These are phyloP conservation scores for Notothenia coriiceps DNA, from an alignment of 2,113 vertebrate species.

Conservation along the genomic window DNA sequence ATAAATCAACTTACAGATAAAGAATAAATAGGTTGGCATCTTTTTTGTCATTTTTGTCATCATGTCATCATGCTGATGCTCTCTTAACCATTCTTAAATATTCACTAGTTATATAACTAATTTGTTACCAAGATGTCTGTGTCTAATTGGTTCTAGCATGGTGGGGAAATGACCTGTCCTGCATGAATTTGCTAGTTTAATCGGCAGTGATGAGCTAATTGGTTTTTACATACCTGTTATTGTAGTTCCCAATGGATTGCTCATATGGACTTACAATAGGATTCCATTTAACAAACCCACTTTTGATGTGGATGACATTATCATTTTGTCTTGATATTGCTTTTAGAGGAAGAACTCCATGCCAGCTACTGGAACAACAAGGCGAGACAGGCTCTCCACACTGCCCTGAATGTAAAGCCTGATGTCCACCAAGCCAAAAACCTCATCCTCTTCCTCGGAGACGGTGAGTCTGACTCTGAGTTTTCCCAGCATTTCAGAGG, in stretches of 20 bases:
- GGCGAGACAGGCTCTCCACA: constrained; percentile 70
- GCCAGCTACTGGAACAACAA: constrained; percentile 84
- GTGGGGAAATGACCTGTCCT: background rate
- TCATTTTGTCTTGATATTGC: constrained; percentile 1
- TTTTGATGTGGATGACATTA: background rate
- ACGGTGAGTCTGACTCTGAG: constrained; percentile 78
- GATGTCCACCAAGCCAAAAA: constrained; percentile 82
- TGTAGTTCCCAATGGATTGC: background rate
- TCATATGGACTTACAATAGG: background rate
- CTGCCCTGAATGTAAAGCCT: constrained; percentile 74
- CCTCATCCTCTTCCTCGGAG: constrained; percentile 86
- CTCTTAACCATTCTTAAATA: background rate
- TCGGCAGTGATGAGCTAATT: background rate
- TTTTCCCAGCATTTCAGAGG: background rate
- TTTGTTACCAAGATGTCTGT: background rate
- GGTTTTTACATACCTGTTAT: background rate
- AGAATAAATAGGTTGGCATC: background rate
- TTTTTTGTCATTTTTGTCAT: too few species aligned
- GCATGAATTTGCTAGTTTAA: background rate
- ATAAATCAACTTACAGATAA: background rate
- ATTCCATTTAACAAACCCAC: background rate
- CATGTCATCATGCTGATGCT: background rate
- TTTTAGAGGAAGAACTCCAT: constrained; percentile 76
- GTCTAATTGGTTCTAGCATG: background rate
- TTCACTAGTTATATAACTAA: background rate